Evolutionary conservation across 2,797 vertebrate genomes (phyloP), one percentile per base, ranked within the genome.

Genomic region (Crenichthys baileyi): DNA sequence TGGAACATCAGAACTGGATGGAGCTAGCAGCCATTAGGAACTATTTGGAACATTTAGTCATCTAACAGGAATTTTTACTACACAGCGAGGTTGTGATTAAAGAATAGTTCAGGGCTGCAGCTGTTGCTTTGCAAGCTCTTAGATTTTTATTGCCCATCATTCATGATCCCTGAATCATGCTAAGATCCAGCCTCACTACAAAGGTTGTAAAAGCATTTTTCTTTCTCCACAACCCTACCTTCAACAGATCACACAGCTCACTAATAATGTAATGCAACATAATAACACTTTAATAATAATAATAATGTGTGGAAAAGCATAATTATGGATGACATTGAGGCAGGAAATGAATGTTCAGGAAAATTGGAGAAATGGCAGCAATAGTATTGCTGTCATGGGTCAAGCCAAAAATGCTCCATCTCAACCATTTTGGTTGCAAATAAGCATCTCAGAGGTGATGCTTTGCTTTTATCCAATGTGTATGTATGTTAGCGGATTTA

Each of bases 231-330:
- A 20, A 56, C 50, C 18, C 15, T 41, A 15, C 16, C 12, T 18
- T 22, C 20, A 13, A 48, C 9, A 73, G 26, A 65, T 55, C 56
- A 48, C 39, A 70, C 50, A 29, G 5, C 76, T 78, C 65, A 46
- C 22, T 73, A 22, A 75, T 61, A 53, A 72, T 73, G 51, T 53
- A 70, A 82, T 58, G 71, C 51, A 18, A 44, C 22, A 51, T 48
- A 74, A 83, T 83, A 55, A 82, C 84, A 79, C 63, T 67, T 74
- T 83, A 91, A 80, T 60, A n/a, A n/a, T n/a, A n/a, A n/a, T n/a
- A n/a, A n/a, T n/a, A 84, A 80, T 26, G 29, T 0, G 20, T 20
- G 16, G 72, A 55, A 63, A 78, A 84, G 70, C 58, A 68, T 76
- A 71, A 85, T 81, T 72, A 75, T 56, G 26, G 76, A 56, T 84